Conservation (phyloP, 1,140 invertebrate genomes). For the Lasaia peninsularis region DNA sequence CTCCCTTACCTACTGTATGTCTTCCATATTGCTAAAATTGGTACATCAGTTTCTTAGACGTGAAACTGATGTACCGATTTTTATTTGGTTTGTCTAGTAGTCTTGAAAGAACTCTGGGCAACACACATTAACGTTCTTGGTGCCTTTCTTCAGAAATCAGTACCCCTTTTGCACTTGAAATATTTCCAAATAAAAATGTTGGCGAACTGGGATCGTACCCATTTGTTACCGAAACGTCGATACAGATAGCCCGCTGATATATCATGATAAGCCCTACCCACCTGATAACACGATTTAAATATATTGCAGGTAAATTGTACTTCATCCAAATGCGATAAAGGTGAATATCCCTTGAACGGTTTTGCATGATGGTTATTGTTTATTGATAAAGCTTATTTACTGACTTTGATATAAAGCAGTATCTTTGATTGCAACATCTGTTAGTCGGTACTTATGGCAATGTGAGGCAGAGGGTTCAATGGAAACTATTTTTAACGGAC, state of each 20-base stretch:
- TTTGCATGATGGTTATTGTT: not conserved
- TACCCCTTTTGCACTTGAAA: not conserved
- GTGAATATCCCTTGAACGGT: not conserved
- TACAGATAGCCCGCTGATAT: conserved; percentile 1
- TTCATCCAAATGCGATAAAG: not conserved
- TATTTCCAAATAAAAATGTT: not conserved
- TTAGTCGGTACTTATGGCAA: not conserved
- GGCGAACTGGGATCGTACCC: not conserved
- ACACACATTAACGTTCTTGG: too few relatives aligned
- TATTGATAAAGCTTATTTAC: conserved; percentile 11
- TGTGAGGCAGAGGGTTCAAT: too few relatives aligned
- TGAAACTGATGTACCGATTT: too few relatives aligned
- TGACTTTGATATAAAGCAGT: not conserved
- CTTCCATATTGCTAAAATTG: too few relatives aligned
- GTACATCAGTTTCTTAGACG: too few relatives aligned
- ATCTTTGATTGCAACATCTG: conserved; percentile 4
- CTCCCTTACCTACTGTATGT: too few relatives aligned
- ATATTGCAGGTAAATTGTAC: not conserved
- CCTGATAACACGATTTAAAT: not conserved
- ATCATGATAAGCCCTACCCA: conserved; percentile 9
- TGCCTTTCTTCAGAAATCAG: too few relatives aligned
- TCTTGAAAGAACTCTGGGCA: too few relatives aligned
- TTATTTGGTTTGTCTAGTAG: too few relatives aligned
- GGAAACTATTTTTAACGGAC: too few relatives aligned
- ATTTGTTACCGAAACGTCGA: not conserved